These are phyloP conservation scores for Apodemus speciosus DNA, from an alignment of 2,113 vertebrate genomes.

Conservation along the genomic window DNA sequence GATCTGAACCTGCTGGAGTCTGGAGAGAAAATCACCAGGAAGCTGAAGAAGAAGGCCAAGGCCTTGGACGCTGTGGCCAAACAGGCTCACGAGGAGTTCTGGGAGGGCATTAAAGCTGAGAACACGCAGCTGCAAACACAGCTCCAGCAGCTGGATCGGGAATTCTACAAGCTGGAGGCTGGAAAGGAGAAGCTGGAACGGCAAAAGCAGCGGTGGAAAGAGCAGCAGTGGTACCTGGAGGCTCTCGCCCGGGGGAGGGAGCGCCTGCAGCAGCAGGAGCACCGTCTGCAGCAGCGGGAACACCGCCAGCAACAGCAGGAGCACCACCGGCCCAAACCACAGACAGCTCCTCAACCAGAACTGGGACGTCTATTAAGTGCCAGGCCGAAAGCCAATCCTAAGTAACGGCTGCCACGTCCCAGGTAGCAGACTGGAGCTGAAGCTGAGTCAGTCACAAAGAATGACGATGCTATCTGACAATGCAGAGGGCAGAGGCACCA, in stretches of 20 bases:
- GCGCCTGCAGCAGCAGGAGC: not conserved
- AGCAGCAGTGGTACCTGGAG: slow-evolving; percentile 32
- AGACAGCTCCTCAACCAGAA: too few species aligned
- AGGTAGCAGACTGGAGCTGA: not conserved
- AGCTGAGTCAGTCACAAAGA: too few species aligned
- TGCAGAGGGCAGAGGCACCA: too few species aligned
- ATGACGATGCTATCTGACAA: not conserved
- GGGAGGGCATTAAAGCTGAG: not conserved
- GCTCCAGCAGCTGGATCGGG: not conserved
- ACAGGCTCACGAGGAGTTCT: not conserved
- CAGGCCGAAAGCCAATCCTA: not conserved
- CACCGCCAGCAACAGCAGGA: not conserved
- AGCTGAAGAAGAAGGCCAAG: not conserved
- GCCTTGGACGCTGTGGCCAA: not conserved
- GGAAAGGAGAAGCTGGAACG: not conserved
- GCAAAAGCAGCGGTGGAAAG: not conserved
- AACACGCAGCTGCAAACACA: not conserved
- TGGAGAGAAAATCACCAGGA: not conserved
- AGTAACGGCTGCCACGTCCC: not conserved
- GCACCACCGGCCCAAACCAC: too few species aligned
- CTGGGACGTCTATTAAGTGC: not conserved
- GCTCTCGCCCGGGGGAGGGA: not conserved
- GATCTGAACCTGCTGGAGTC: not conserved
- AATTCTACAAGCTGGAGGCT: not conserved
- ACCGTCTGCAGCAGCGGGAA: fast-evolving